These are phyloP conservation scores for Aphelenchoides besseyi DNA, from an alignment of 1,140 invertebrate genomes.

Conservation along the genomic window DNA sequence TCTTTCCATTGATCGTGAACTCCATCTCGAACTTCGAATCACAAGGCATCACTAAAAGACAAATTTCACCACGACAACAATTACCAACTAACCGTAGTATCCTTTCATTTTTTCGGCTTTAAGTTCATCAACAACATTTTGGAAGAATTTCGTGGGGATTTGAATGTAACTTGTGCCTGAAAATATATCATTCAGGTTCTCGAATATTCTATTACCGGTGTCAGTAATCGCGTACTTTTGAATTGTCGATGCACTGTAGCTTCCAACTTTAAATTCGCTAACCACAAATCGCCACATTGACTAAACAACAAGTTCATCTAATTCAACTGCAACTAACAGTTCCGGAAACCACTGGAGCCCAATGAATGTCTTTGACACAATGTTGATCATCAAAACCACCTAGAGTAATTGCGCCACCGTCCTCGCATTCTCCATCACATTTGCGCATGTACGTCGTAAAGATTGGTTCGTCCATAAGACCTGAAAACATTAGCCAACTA, in stretches of 20 bases:
- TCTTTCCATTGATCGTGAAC: not conserved
- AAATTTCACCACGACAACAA: not conserved
- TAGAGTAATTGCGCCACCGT: slow-evolving; percentile 8
- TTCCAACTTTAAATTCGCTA: not conserved
- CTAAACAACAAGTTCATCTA: slow-evolving; percentile 5
- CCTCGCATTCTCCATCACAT: slow-evolving; percentile 15
- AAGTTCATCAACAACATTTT: not conserved
- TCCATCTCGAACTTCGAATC: not conserved
- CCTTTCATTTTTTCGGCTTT: slow-evolving; percentile 1
- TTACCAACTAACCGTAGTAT: not conserved
- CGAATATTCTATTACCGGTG: not conserved
- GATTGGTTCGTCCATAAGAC: slow-evolving; percentile 18
- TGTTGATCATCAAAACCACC: slow-evolving; percentile 3
- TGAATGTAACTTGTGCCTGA: slow-evolving; percentile 4
- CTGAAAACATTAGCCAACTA: not conserved
- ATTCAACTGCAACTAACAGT: not conserved
- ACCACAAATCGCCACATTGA: slow-evolving; percentile 15
- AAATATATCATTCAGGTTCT: not conserved
- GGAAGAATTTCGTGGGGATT: not conserved
- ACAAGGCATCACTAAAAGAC: not conserved
- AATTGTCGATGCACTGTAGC: not conserved
- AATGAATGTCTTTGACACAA: slow-evolving; percentile 4
- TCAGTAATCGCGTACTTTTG: slow-evolving; percentile 9
- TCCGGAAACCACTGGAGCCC: slow-evolving; percentile 3
- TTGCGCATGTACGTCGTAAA: slow-evolving; percentile 20